Conservation (phyloP, 2,113 vertebrate species). For the Tiliqua scincoides region DNA sequence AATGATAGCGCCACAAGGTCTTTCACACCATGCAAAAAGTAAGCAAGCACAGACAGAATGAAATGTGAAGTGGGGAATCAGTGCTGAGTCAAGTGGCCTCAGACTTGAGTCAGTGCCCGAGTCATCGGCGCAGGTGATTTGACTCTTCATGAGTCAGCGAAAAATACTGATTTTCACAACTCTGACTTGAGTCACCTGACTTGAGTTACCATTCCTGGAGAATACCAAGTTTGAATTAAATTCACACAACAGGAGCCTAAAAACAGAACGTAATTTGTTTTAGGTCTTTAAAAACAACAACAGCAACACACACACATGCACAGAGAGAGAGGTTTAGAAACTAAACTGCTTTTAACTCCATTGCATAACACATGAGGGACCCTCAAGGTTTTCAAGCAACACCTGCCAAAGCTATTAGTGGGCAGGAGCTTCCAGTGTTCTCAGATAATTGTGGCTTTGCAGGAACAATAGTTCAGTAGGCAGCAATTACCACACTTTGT, state of each 20-base stretch:
- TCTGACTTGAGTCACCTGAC: no score
- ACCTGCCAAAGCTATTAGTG: conserved; percentile 44
- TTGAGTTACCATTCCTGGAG: neutral
- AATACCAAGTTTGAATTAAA: neutral
- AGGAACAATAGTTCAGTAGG: conserved; percentile 33
- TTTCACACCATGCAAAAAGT: no score
- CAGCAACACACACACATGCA: neutral
- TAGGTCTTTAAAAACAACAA: neutral
- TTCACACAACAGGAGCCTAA: neutral
- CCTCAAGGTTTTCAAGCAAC: conserved; percentile 29
- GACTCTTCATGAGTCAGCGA: no score
- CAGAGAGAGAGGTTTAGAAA: neutral
- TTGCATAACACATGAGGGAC: neutral
- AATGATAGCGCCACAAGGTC: no score
- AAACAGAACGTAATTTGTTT: neutral
- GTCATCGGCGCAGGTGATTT: no score
- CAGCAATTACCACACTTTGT: conserved; percentile 39
- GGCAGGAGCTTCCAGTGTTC: conserved; percentile 37
- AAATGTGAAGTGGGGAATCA: no score
- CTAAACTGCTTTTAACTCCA: neutral
- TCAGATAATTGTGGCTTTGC: conserved; percentile 55
- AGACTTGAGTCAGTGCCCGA: no score
- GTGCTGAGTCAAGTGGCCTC: no score
- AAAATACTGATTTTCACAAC: no score
- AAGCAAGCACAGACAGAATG: no score